Base-by-base conservation (phyloP, 2,888 invertebrate species). In the Entomobrya multifasciata region DNA sequence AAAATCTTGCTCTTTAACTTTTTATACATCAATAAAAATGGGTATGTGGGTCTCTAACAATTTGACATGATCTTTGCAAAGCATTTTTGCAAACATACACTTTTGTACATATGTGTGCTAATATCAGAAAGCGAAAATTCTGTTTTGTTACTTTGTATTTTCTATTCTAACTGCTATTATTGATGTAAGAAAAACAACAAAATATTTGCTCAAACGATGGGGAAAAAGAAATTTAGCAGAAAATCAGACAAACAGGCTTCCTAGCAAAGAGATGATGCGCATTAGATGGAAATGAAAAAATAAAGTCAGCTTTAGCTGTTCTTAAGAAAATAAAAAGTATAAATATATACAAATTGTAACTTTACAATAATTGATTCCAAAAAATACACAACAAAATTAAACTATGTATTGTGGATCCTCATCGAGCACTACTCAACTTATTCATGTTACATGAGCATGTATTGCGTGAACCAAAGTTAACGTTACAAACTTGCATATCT, bases 211-310 rank as follows among this genome's bases (percentile, higher is more conserved):
- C 17, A 22, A n/a, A 44, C 55, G 30, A 36, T 41, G 20, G 76
- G 41, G 49, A 36, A 76, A 65, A n/a, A 62, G 60, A 74, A 83
- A 83, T 83, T 83, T 74, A 83, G 83, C 76, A 83, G 83, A 83
- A 83, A 83, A 83, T 76, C 65, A 65, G 74, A 83, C 60, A 83
- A 83, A 83, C 60, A 49, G 30, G 72, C 72, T 72, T 60, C 49
- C 72, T 36, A 67, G 47, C 55, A 67, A 8, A 36, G 36, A 36
- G 8, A 55, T 11, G 67, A 55, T 70, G 20, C 15, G 49, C 78
- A 65, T 78, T 65, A 78, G 27, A 27, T 65, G 62, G 62, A n/a
- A n/a, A n/a, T n/a, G n/a, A n/a, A n/a, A n/a, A n/a, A n/a, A n/a
- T n/a, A n/a, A n/a, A n/a, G n/a, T n/a, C n/a, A n/a, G n/a, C n/a